phyloP scores from a whole-genome alignment of 1,140 invertebrate genomes.

The Drosophila pectinifera region DNA sequence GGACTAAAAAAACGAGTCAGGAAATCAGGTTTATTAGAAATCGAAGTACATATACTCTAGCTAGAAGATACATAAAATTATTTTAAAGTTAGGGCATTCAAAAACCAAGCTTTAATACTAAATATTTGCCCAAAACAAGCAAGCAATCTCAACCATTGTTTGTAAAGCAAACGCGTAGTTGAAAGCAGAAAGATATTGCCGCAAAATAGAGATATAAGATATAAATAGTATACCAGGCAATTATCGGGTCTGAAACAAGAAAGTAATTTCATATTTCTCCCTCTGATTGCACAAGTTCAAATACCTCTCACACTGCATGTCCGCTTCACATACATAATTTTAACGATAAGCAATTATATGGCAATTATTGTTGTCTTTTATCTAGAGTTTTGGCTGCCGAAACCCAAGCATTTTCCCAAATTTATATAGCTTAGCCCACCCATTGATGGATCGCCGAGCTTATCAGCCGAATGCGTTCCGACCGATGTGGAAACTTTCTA shows the following conservation, averaged over 20 bases:
- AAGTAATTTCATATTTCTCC: slow-evolving; percentile 6
- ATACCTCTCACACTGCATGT: slow-evolving; percentile 19
- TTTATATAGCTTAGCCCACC: not conserved
- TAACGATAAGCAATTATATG: slow-evolving; percentile 19
- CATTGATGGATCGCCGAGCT: slow-evolving; percentile 36
- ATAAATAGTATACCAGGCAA: slow-evolving; percentile 48
- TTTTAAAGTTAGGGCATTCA: slow-evolving; percentile 8
- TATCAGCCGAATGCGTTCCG: slow-evolving; percentile 34
- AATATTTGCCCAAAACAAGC: slow-evolving; percentile 27
- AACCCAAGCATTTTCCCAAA: slow-evolving; percentile 1
- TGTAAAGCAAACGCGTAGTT: slow-evolving; percentile 20
- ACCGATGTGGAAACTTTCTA: slow-evolving; percentile 49
- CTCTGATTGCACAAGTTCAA: slow-evolving; percentile 1
- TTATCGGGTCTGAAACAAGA: slow-evolving; percentile 21
- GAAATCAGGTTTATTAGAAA: not conserved
- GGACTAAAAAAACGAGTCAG: slow-evolving; percentile 29
- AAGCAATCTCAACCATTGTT: slow-evolving; percentile 46
- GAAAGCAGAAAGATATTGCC: slow-evolving; percentile 36
- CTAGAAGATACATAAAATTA: not conserved
- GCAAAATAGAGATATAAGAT: slow-evolving; percentile 34
- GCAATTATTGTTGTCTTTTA: slow-evolving; percentile 16
- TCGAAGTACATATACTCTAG: slow-evolving; percentile 14
- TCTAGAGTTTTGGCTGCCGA: slow-evolving; percentile 4
- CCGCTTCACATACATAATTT: slow-evolving; percentile 31
- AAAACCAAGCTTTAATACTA: not conserved